Percentiles rank a stretch among this genome's conserved stretches.
phyloP scores from a whole-genome alignment of 2,888 invertebrate species.

The Biston stratarius region DNA sequence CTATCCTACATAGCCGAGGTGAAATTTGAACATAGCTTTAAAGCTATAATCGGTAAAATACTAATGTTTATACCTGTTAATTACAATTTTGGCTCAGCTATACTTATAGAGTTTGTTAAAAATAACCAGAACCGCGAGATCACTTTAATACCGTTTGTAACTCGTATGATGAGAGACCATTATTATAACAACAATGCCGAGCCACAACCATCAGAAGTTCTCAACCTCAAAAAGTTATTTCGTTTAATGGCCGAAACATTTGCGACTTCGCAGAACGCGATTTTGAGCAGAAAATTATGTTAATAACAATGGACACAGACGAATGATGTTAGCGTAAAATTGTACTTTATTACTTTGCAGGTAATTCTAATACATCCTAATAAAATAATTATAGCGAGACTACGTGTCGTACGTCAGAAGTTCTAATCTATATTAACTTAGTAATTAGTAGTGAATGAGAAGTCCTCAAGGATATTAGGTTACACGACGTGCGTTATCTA shows the following conservation, averaged over 20 bases:
- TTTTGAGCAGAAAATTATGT: conserved; percentile 74
- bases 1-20: too few relatives aligned
- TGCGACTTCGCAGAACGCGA: conserved; percentile 59
- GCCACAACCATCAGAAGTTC: conserved; percentile 41
- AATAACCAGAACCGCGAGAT: conserved; percentile 20
- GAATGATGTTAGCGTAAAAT: conserved; percentile 50
- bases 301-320: conserved; percentile 57
- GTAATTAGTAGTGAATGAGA: conserved; percentile 70
- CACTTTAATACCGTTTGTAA: conserved; percentile 44
- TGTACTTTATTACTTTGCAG: conserved; percentile 4
- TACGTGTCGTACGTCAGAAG: conserved; percentile 52
- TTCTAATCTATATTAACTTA: conserved; percentile 67
- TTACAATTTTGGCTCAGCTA: background rate
- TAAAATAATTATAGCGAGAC: background rate
- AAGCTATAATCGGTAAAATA: too few relatives aligned
- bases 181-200: conserved; percentile 49
- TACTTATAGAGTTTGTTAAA: background rate
- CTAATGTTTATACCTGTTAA: background rate
- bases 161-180: conserved; percentile 43
- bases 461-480: conserved; percentile 71
- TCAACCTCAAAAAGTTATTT: conserved; percentile 58
- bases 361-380: background rate
- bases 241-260: conserved; percentile 62
- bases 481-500: conserved; percentile 66
- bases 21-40: too few relatives aligned